Conservation (phyloP, 2,797 vertebrate genomes). For the Aldrovandia affinis region DNA sequence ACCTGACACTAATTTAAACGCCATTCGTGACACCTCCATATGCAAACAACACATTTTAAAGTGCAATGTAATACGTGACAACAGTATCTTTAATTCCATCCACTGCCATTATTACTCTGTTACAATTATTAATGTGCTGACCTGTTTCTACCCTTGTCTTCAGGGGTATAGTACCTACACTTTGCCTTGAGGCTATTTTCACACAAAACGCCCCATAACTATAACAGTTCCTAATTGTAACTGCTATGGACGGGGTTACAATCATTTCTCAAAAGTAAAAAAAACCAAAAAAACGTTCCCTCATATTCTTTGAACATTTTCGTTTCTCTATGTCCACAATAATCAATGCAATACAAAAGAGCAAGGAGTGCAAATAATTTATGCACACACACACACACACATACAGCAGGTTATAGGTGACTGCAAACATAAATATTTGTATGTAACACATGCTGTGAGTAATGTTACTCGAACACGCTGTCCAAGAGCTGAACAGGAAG, state of each 20-base stretch:
- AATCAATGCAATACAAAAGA: too few relatives aligned
- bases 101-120: not conserved
- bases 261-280: slow-evolving; percentile 2
- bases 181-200: not conserved
- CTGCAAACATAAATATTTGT: slow-evolving; percentile 47
- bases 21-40: slow-evolving; percentile 13
- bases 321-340: too few relatives aligned
- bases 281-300: not conserved
- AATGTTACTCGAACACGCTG: not conserved
- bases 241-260: not conserved
- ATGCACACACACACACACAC: slow-evolving; percentile 26
- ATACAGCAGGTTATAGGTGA: slow-evolving; percentile 3
- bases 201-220: not conserved
- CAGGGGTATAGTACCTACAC: not conserved
- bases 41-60: not conserved
- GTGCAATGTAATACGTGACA: not conserved
- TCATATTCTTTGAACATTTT: too few relatives aligned
- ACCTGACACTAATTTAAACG: slow-evolving; percentile 26
- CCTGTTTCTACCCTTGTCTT: not conserved
- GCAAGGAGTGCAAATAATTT: not conserved
- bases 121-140: not conserved
- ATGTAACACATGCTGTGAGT: slow-evolving; percentile 33
- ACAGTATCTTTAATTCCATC: not conserved
- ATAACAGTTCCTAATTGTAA: not conserved
- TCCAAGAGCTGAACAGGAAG: not conserved